phyloP scores from a whole-genome alignment of 2,113 vertebrate genomes.

The Phrynosoma platyrhinos region DNA sequence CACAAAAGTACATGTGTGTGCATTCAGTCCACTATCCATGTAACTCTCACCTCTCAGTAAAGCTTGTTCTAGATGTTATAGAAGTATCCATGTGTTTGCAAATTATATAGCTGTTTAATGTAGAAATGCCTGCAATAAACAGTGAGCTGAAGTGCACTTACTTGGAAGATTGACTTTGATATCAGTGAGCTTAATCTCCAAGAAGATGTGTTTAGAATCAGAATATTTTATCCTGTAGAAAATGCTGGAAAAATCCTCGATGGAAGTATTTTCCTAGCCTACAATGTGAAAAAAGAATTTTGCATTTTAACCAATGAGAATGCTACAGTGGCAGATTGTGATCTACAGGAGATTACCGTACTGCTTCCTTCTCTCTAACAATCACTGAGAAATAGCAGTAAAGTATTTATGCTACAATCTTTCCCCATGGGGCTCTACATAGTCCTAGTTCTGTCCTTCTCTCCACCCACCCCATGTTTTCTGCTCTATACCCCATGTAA shows the following conservation, averaged over 20 bases:
- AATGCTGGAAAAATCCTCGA: conserved; percentile 13
- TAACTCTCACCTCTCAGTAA: too few species aligned
- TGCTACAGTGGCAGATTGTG: conserved; percentile 1
- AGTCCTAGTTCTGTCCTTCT: background rate
- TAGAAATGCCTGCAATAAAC: background rate
- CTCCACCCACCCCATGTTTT: too few species aligned
- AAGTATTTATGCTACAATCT: conserved; percentile 33
- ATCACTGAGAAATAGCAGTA: background rate
- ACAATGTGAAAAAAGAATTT: conserved; percentile 30
- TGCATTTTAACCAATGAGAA: conserved; percentile 27
- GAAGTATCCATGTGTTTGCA: background rate
- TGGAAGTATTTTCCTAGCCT: background rate
- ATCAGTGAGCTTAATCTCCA: background rate
- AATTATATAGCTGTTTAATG: background rate
- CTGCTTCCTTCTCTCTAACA: conserved; percentile 51
- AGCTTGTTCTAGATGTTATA: background rate
- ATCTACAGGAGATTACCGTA: conserved; percentile 57
- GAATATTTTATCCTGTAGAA: background rate
- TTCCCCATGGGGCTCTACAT: background rate
- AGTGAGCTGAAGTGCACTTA: background rate
- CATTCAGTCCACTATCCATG: too few species aligned
- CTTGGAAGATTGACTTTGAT: background rate
- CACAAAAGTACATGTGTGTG: too few species aligned
- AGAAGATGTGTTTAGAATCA: background rate
- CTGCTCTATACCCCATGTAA: background rate